phyloP scores from a whole-genome alignment of 37 sponge, comb jelly and placozoan genomes.

The Chondrosia reniformis region DNA sequence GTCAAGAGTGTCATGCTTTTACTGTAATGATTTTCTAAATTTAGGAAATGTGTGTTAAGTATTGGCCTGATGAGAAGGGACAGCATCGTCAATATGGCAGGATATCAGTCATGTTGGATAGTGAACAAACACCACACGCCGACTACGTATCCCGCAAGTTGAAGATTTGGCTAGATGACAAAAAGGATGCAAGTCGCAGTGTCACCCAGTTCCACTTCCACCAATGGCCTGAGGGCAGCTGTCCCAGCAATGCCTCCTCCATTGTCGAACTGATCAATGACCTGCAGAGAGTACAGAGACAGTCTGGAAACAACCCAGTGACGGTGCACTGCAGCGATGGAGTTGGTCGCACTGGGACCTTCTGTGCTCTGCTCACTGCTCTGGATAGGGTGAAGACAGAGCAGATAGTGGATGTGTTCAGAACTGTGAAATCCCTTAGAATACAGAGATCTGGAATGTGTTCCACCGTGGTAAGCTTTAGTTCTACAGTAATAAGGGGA shows the following conservation, averaged over 20 bases:
- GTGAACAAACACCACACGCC: constrained; percentile 32
- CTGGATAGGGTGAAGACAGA: constrained; percentile 84
- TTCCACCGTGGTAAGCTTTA: constrained; percentile 40
- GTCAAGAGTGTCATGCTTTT: not conserved
- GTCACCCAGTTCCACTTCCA: constrained; percentile 87
- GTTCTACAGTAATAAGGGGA: too few species aligned
- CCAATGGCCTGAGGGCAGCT: constrained; percentile 54
- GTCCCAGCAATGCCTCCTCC: constrained; percentile 50
- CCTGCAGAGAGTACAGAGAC: constrained; percentile 69
- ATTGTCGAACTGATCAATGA: constrained; percentile 79
- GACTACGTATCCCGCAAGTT: constrained; percentile 66
- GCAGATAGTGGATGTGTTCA: constrained; percentile 81
- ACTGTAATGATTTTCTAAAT: not conserved
- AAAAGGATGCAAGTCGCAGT: constrained; percentile 68
- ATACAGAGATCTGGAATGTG: constrained; percentile 72
- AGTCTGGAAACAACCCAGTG: constrained; percentile 84
- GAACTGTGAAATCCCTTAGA: constrained; percentile 65
- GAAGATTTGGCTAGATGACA: constrained; percentile 58
- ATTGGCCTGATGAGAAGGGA: constrained; percentile 60
- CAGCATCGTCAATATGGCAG: constrained; percentile 45
- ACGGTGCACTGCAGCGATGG: constrained; percentile 92
- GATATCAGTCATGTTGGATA: constrained; percentile 36
- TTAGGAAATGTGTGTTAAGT: constrained; percentile 68
- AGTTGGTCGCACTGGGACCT: constrained; percentile 69
- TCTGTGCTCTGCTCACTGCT: constrained; percentile 66